These are phyloP conservation scores for Phalacrocorax pelagicus DNA, from an alignment of 2,113 vertebrate genomes.

Conservation along the genomic window DNA sequence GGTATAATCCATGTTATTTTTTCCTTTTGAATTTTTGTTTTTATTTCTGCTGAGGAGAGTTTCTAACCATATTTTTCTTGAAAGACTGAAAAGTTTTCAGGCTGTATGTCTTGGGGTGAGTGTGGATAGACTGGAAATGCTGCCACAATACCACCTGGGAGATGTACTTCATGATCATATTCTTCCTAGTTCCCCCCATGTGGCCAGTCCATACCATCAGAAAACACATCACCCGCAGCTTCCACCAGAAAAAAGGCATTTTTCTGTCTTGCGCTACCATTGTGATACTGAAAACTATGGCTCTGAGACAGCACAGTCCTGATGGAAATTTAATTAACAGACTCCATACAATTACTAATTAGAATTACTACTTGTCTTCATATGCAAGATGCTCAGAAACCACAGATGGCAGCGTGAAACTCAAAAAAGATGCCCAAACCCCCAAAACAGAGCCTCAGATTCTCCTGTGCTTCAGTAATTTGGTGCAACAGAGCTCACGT, in stretches of 20 bases:
- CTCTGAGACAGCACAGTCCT: not conserved
- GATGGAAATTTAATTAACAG: not conserved
- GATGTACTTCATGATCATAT: rapidly evolving
- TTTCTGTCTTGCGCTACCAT: not conserved
- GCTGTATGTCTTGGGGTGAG: rapidly evolving
- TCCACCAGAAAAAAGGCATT: not conserved
- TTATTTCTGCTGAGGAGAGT: not conserved
- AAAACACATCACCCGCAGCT: not conserved
- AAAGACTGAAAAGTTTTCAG: not conserved
- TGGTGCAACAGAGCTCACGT: not conserved
- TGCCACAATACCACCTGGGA: not conserved
- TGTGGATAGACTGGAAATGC: not conserved
- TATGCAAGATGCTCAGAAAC: not conserved
- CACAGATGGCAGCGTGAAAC: not conserved
- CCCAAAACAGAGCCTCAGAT: not conserved
- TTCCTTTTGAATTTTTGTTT: not conserved
- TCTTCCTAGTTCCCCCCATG: not conserved
- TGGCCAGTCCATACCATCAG: not conserved
- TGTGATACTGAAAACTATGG: not conserved
- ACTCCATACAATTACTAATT: not conserved
- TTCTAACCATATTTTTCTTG: not conserved
- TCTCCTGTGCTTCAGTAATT: not conserved
- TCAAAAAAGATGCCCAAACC: not conserved
- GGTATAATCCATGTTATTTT: not conserved
- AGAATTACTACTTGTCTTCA: not conserved